phyloP scores from a whole-genome alignment of 2,797 vertebrate genomes.

The Manis pentadactyla region DNA sequence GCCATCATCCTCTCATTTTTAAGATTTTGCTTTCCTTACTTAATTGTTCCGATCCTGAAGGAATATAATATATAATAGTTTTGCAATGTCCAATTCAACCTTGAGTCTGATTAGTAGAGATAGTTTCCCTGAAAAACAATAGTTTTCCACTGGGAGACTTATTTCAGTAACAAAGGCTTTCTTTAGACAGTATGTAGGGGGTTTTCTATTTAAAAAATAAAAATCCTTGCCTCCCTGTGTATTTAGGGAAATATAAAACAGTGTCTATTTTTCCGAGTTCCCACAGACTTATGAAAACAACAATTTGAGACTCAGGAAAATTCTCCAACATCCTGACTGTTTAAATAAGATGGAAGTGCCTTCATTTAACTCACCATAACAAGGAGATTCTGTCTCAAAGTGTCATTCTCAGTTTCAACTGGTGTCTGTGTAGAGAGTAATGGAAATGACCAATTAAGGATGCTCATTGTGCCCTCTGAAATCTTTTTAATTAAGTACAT shows the following conservation, averaged over 20 bases:
- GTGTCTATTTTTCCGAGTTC: neutral
- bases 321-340: neutral
- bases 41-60: neutral
- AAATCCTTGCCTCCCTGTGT: neutral
- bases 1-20: neutral
- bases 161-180: constrained; percentile 39
- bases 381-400: neutral
- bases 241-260: constrained; percentile 28
- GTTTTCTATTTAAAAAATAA: constrained; percentile 37
- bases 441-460: neutral
- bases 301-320: constrained; percentile 30
- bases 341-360: neutral
- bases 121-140: neutral
- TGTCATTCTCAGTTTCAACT: neutral
- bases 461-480: neutral
- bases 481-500: constrained; percentile 1
- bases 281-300: constrained; percentile 12
- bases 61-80: neutral
- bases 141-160: constrained; percentile 55
- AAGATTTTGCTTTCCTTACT: constrained; percentile 15
- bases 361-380: neutral
- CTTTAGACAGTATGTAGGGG: neutral
- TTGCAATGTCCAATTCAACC: neutral
- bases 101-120: constrained; percentile 39
- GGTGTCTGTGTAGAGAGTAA: neutral